Conservation (phyloP, 2,888 invertebrate genomes). For the Amiota minor region DNA sequence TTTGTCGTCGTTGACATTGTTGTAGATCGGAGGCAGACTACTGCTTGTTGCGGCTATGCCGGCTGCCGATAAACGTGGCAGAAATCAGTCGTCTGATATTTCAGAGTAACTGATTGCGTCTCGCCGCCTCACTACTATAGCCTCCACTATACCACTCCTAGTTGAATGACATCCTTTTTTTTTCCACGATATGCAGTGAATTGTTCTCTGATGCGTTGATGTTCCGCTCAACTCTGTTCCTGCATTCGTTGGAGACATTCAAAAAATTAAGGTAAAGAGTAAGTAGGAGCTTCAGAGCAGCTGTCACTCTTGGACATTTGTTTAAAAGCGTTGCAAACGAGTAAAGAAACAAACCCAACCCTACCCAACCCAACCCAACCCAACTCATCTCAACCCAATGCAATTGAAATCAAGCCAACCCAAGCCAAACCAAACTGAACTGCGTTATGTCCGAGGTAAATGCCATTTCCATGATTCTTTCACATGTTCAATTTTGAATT, state of each 20-base stretch:
- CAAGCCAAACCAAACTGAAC: slow-evolving; percentile 33
- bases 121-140: background rate
- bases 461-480: no score
- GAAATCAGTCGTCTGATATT: slow-evolving; percentile 58
- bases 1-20: background rate
- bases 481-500: no score
- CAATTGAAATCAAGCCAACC: slow-evolving; percentile 23
- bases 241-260: background rate
- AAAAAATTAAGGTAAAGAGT: background rate
- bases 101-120: slow-evolving; percentile 68
- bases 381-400: slow-evolving; percentile 1
- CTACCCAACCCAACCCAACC: no score
- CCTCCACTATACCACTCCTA: background rate
- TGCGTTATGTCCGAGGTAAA: background rate
- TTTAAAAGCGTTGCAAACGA: slow-evolving; percentile 44
- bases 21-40: background rate
- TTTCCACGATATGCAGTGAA: slow-evolving; percentile 7
- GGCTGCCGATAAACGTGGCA: slow-evolving; percentile 44
- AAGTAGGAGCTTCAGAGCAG: slow-evolving; percentile 48
- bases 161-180: background rate
- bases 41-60: background rate
- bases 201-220: slow-evolving; percentile 15
- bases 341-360: slow-evolving; percentile 22
- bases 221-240: background rate
- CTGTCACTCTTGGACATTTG: slow-evolving; percentile 67